phyloP scores from a whole-genome alignment of 2,888 invertebrate genomes.

The Rhimphoctona megacephalus region DNA sequence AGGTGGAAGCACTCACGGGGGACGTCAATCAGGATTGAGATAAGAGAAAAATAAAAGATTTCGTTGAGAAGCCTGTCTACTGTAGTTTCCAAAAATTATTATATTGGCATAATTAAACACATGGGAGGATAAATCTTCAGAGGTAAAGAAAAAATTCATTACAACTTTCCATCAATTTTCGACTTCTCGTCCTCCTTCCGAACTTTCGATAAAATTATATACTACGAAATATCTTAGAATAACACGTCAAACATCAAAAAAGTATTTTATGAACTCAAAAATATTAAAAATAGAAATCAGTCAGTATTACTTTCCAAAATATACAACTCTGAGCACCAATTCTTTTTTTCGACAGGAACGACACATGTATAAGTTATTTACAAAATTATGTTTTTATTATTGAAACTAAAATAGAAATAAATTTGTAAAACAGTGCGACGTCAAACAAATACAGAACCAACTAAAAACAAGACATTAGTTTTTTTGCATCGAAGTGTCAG shows the following conservation, averaged over 20 bases:
- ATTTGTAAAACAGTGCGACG: neutral
- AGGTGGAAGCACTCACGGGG: neutral
- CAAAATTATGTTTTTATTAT: neutral
- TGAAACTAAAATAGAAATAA: neutral
- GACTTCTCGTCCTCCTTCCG: neutral
- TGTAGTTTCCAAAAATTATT: neutral
- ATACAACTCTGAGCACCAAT: neutral
- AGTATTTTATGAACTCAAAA: neutral
- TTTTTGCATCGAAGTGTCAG: conserved; percentile 14
- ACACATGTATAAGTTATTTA: neutral
- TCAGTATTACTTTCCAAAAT: neutral
- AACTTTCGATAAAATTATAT: neutral
- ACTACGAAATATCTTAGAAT: neutral
- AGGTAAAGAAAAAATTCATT: neutral
- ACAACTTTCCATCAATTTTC: neutral
- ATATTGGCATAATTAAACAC: neutral
- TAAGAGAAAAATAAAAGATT: conserved; percentile 35
- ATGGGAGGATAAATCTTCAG: neutral
- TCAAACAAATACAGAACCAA: neutral
- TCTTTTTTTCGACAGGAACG: neutral
- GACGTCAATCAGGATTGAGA: conserved; percentile 11
- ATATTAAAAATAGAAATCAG: neutral
- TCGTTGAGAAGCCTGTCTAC: neutral
- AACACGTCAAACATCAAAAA: neutral
- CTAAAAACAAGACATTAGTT: neutral